These are phyloP conservation scores for Pao palembangensis DNA, from an alignment of 2,113 vertebrate species.

Conservation along the genomic window DNA sequence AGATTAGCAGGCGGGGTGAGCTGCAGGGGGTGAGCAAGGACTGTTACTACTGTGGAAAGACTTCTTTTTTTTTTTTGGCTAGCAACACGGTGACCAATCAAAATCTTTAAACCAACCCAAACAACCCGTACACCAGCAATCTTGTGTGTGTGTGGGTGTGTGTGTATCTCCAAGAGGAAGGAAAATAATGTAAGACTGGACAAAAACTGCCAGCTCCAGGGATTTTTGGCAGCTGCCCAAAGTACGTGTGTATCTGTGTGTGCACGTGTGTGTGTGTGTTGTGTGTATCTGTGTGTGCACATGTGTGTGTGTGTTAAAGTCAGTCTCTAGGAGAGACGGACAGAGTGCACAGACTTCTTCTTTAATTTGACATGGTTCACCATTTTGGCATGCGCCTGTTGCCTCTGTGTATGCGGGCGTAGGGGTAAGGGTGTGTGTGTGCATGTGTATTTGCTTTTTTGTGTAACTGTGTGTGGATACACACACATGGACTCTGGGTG, in stretches of 20 bases:
- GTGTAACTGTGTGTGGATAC: background rate
- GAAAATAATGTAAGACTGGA: conserved; percentile 44
- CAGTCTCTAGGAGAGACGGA: conserved; percentile 46
- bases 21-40: conserved; percentile 44
- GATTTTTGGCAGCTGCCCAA: conserved; percentile 66
- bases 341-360: conserved; percentile 53
- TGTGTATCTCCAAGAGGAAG: conserved; percentile 7
- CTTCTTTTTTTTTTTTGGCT: conserved; percentile 60
- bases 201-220: conserved; percentile 59
- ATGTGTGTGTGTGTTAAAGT: conserved; percentile 28
- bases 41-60: conserved; percentile 55
- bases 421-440: conserved; percentile 16
- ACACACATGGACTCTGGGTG: no score
- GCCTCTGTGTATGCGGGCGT: conserved; percentile 34
- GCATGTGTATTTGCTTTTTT: conserved; percentile 8
- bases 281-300: conserved; percentile 33
- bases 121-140: conserved; percentile 72
- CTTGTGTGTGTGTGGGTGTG: conserved; percentile 43
- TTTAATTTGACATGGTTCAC: conserved; percentile 72
- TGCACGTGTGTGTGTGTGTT: conserved; percentile 33
- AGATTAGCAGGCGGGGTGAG: conserved; percentile 44
- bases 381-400: conserved; percentile 53
- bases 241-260: conserved; percentile 18
- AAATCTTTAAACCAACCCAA: conserved; percentile 70
- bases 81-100: conserved; percentile 76